A percentile compares a stretch with the other conserved stretches of the same genome.
Conservation (phyloP, 2,113 vertebrate genomes). For the Mionectes macconnelli region DNA sequence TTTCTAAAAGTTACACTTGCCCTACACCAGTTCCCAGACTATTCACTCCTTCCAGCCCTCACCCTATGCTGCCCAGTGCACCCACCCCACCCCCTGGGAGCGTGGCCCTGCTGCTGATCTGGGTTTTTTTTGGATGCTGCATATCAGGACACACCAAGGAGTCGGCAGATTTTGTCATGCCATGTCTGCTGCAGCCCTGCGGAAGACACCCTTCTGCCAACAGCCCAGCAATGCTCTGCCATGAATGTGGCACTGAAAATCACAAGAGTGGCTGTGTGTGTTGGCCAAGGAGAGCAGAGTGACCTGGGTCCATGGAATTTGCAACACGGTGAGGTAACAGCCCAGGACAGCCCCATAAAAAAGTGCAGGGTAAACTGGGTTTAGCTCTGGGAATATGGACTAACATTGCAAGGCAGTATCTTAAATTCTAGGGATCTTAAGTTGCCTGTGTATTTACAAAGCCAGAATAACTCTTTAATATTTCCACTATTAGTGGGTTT, state of each 20-base stretch:
- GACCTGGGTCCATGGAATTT: neutral
- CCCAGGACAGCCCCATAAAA: accelerated
- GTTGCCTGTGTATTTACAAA: neutral
- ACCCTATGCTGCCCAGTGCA: neutral
- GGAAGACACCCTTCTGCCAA: neutral
- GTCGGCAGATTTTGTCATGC: neutral
- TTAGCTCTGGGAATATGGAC: neutral
- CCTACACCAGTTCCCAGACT: neutral
- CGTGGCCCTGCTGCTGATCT: neutral
- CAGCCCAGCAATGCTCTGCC: neutral
- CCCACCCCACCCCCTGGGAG: neutral
- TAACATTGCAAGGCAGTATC: neutral
- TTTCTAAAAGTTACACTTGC: neutral
- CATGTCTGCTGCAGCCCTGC: neutral
- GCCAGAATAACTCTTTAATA: neutral
- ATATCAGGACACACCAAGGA: neutral
- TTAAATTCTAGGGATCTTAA: neutral
- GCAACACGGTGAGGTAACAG: neutral
- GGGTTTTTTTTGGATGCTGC: neutral
- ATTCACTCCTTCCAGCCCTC: neutral
- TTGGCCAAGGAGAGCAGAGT: neutral
- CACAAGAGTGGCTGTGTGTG: accelerated
- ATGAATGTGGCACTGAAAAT: neutral
- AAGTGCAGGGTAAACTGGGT: neutral
- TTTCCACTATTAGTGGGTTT: neutral